Percentiles rank a stretch among this genome's conserved stretches.
Evolutionary conservation across 2,113 vertebrate genomes (phyloP).

Genomic region (Suncus etruscus): DNA sequence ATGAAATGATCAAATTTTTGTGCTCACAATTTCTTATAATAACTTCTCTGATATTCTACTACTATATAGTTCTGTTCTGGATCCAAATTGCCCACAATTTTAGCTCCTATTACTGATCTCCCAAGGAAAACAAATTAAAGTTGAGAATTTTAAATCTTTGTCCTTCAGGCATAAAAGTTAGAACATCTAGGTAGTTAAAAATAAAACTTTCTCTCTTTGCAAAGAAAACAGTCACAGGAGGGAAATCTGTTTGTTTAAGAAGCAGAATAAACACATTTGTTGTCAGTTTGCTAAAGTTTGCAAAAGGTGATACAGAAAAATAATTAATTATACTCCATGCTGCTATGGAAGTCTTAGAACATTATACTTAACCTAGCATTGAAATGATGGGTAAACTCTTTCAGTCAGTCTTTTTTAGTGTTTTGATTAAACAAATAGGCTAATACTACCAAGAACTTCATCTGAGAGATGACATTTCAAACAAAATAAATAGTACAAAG

Average conservation of each 20-base stretch:
- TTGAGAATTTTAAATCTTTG: slow-evolving; percentile 31
- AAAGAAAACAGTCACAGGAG: slow-evolving; percentile 16
- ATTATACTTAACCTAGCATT: slow-evolving; percentile 26
- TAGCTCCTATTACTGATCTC: slow-evolving; percentile 10
- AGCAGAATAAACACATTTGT: slow-evolving; percentile 46
- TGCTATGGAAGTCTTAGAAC: slow-evolving; percentile 57
- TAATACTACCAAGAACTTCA: not conserved
- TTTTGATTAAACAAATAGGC: slow-evolving; percentile 34
- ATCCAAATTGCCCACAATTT: slow-evolving; percentile 36
- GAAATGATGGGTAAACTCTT: slow-evolving; percentile 44
- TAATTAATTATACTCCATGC: not conserved
- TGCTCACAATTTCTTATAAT: not conserved
- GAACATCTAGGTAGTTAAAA: slow-evolving; percentile 25
- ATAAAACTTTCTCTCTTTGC: not conserved
- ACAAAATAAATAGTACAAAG: slow-evolving; percentile 6
- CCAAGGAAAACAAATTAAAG: slow-evolving; percentile 51
- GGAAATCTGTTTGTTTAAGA: not conserved
- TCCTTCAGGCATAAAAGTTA: not conserved
- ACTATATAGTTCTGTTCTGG: slow-evolving; percentile 25
- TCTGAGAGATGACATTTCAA: slow-evolving; percentile 22
- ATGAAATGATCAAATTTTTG: not conserved
- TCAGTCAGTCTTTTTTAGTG: not conserved
- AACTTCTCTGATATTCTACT: slow-evolving; percentile 43
- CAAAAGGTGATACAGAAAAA: slow-evolving; percentile 38
- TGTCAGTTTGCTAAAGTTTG: slow-evolving; percentile 27